A percentile compares a stretch with the other conserved stretches of the same genome.
These are phyloP conservation scores for Corythoichthys haematopterus DNA, from an alignment of 2,113 vertebrate genomes.

Conservation along the genomic window DNA sequence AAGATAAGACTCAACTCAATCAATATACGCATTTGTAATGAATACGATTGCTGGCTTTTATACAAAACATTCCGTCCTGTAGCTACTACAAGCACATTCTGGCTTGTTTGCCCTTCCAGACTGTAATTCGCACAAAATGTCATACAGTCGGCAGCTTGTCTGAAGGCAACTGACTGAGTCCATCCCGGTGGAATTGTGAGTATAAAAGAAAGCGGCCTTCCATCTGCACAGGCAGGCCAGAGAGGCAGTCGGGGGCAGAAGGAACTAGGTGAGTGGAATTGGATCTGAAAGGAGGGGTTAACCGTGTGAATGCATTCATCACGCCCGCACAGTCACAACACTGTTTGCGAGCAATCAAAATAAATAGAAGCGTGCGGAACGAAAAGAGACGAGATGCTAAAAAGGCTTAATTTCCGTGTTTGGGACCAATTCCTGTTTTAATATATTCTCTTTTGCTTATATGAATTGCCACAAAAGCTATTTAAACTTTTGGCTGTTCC, in stretches of 20 bases:
- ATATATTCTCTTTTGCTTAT: neutral
- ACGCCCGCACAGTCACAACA: slow-evolving; percentile 20
- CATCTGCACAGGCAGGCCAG: slow-evolving; percentile 27
- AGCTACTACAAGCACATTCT: slow-evolving; percentile 38
- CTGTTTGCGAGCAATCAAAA: slow-evolving; percentile 24
- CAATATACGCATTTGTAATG: slow-evolving; percentile 9
- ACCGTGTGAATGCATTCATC: slow-evolving; percentile 31
- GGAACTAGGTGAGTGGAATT: slow-evolving; percentile 39
- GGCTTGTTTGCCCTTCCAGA: slow-evolving; percentile 16
- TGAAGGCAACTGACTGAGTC: slow-evolving; percentile 26
- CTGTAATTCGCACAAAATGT: slow-evolving; percentile 34
- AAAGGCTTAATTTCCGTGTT: slow-evolving; percentile 12
- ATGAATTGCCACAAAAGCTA: neutral
- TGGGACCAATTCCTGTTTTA: neutral
- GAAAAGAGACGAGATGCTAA: slow-evolving; percentile 20
- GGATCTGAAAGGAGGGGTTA: slow-evolving; percentile 55
- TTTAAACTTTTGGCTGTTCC: neutral
- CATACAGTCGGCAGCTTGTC: slow-evolving; percentile 44
- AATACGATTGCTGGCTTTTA: slow-evolving; percentile 5
- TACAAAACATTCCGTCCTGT: slow-evolving; percentile 13
- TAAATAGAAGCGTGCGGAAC: slow-evolving; percentile 15
- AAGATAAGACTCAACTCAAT: neutral
- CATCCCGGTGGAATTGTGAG: slow-evolving; percentile 13
- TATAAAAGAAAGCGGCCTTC: slow-evolving; percentile 22
- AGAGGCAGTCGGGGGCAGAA: slow-evolving; percentile 27